These are phyloP conservation scores for Halisarca cf. caerulea DNA, from an alignment of 37 sponge, comb jelly and placozoan species.

Conservation along the genomic window DNA sequence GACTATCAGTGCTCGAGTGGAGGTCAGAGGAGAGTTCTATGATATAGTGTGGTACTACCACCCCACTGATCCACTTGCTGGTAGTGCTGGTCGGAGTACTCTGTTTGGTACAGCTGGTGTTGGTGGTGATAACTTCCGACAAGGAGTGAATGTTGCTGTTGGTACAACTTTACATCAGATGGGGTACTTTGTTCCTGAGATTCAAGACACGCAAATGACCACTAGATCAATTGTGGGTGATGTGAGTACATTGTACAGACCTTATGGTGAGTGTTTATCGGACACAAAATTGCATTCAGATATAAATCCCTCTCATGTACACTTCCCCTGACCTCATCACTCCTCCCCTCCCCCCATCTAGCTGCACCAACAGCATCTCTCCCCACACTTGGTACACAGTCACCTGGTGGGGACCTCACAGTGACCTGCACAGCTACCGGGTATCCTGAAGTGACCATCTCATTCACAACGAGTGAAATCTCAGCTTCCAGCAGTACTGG, in stretches of 20 bases:
- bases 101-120: background rate
- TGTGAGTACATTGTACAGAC: too few relatives aligned
- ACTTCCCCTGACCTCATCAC: background rate
- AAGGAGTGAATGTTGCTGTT: background rate
- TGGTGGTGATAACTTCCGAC: background rate
- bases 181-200: conserved; percentile 7
- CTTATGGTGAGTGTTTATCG: background rate
- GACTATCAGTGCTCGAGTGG: background rate
- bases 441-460: conserved; percentile 16
- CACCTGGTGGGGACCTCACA: conserved; percentile 1
- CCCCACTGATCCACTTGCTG: background rate
- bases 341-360: background rate
- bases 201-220: background rate
- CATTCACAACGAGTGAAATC: background rate
- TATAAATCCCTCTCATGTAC: background rate
- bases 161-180: background rate
- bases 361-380: background rate
- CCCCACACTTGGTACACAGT: background rate
- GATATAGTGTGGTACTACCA: background rate
- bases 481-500: background rate
- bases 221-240: too few relatives aligned
- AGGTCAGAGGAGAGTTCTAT: conserved; percentile 5
- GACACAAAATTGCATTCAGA: background rate
- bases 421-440: conserved; percentile 6
- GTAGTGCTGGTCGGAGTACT: background rate